phyloP scores from a whole-genome alignment of 2,797 vertebrate species.

The Phoebastria nigripes region DNA sequence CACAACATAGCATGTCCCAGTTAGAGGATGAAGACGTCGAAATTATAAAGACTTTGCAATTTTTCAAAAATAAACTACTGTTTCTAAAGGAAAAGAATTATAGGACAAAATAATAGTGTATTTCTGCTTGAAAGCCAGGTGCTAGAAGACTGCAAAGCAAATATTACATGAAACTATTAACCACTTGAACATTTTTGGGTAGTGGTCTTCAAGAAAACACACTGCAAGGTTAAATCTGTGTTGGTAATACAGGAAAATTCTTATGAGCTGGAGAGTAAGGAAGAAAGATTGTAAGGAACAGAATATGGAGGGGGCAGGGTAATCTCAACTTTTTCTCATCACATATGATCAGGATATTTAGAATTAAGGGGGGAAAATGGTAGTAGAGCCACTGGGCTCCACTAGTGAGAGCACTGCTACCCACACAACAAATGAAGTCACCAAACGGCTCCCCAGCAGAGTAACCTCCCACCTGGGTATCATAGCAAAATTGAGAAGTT shows the following conservation, averaged over 20 bases:
- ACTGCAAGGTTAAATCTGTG: background rate
- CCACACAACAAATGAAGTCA: background rate
- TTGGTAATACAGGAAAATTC: background rate
- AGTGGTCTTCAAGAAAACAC: background rate
- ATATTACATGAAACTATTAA: background rate
- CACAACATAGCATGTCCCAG: background rate
- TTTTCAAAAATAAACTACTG: background rate
- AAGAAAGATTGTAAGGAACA: background rate
- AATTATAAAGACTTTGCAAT: background rate
- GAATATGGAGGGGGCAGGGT: background rate
- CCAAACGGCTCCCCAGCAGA: background rate
- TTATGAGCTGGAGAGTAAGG: background rate
- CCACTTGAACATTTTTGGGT: background rate
- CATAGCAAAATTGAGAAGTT: fast-evolving
- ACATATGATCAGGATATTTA: background rate
- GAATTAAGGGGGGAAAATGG: background rate
- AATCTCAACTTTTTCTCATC: background rate
- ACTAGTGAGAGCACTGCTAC: background rate
- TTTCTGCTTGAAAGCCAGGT: background rate
- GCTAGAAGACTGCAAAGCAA: background rate
- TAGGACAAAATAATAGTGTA: background rate
- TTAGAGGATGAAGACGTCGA: fast-evolving
- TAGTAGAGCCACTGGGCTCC: background rate
- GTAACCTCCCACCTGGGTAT: background rate
- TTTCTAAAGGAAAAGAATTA: background rate